Percentiles rank a stretch among this genome's conserved stretches.
These are phyloP conservation scores for Drosophila mauritiana DNA, from an alignment of 1,140 invertebrate species.

Conservation along the genomic window DNA sequence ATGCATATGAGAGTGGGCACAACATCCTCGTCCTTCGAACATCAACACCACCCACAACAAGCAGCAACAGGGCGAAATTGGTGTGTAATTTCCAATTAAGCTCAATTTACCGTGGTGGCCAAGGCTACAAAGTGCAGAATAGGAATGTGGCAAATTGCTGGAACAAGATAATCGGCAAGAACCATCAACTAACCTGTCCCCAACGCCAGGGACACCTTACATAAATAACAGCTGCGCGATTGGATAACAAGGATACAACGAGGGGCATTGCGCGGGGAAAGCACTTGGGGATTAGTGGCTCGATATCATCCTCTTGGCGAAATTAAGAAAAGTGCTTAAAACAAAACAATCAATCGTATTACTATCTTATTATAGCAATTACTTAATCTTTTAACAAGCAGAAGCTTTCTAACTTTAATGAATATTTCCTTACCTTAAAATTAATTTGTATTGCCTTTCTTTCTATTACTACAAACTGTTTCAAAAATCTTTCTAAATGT, in stretches of 20 bases:
- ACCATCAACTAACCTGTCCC: slow-evolving; percentile 9
- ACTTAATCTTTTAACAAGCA: too few relatives aligned
- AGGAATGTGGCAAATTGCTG: slow-evolving; percentile 46
- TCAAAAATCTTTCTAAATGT: slow-evolving; percentile 2
- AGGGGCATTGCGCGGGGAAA: neutral
- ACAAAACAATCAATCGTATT: too few relatives aligned
- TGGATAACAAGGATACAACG: slow-evolving; percentile 16
- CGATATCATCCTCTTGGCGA: slow-evolving; percentile 1
- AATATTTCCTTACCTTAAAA: too few relatives aligned
- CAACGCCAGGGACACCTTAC: neutral
- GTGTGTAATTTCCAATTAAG: slow-evolving; percentile 78
- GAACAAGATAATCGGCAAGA: slow-evolving; percentile 42
- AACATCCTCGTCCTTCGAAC: slow-evolving; percentile 7
- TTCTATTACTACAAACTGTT: too few relatives aligned
- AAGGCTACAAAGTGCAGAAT: slow-evolving; percentile 34
- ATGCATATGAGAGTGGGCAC: slow-evolving; percentile 70
- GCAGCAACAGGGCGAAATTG: slow-evolving; percentile 32
- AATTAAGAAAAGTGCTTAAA: too few relatives aligned
- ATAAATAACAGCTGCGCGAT: slow-evolving; percentile 15
- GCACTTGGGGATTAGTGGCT: neutral
- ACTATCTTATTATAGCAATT: too few relatives aligned
- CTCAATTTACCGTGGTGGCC: slow-evolving; percentile 60
- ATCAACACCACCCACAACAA: neutral
- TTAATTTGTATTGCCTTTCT: too few relatives aligned
- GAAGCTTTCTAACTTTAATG: too few relatives aligned